phyloP scores from a whole-genome alignment of 2,888 invertebrate species.

The Hyalella azteca region DNA sequence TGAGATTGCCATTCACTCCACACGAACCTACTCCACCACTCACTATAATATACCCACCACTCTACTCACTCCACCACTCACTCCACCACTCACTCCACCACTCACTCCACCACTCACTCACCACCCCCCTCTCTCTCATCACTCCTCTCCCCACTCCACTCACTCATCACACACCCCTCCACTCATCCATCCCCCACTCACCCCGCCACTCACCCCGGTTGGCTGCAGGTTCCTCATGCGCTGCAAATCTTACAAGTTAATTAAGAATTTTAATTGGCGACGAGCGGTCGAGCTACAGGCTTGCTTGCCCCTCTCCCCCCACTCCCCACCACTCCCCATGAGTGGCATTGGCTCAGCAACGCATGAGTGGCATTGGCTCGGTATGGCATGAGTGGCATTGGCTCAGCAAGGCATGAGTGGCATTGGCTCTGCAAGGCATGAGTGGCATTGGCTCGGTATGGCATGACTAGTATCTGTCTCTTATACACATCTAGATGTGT shows the following conservation, averaged over 20 bases:
- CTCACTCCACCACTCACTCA: neutral
- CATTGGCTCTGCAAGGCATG: neutral
- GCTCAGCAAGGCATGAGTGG: neutral
- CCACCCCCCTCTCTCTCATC: neutral
- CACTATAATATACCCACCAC: neutral
- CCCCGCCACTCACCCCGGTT: neutral
- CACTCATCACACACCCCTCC: neutral
- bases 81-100: too few relatives aligned
- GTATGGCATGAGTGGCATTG: neutral
- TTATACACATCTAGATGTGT: too few relatives aligned
- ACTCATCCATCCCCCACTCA: neutral
- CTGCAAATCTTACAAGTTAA: slow-evolving; percentile 11
- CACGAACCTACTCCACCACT: too few relatives aligned
- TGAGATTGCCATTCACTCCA: too few relatives aligned
- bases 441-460: neutral
- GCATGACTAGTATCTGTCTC: too few relatives aligned
- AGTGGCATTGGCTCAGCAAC: neutral
- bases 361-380: neutral
- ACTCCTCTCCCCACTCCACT: neutral
- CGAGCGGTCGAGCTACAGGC: neutral
- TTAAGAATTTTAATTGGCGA: slow-evolving; percentile 5
- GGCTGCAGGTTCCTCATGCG: neutral
- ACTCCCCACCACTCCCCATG: too few relatives aligned
- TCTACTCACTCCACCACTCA: neutral
- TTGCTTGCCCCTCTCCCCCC: neutral